These are phyloP conservation scores for Varroa destructor DNA, from an alignment of 1,140 invertebrate species.

Conservation along the genomic window DNA sequence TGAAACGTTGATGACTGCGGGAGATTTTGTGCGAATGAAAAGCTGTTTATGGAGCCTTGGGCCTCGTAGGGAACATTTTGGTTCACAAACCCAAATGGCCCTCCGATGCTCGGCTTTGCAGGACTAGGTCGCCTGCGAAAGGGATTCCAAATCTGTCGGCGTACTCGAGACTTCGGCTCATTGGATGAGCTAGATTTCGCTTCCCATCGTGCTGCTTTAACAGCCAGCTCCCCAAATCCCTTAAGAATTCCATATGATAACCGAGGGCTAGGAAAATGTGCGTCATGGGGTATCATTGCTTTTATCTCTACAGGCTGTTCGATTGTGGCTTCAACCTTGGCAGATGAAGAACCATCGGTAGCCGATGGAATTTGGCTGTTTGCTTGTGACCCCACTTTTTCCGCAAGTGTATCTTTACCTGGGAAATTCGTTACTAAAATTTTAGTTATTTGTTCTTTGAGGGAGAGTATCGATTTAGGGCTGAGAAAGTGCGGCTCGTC, in stretches of 20 bases:
- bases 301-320: background rate
- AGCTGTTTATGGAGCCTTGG: constrained; percentile 12
- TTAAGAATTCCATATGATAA: background rate
- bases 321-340: background rate
- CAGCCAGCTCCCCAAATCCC: background rate
- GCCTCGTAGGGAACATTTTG: constrained; percentile 18
- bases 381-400: too few relatives aligned
- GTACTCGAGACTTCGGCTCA: background rate
- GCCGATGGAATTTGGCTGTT: too few relatives aligned
- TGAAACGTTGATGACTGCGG: constrained; percentile 8
- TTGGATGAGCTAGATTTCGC: too few relatives aligned
- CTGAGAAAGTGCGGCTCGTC: too few relatives aligned
- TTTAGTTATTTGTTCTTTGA: too few relatives aligned
- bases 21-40: constrained; percentile 17
- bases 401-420: too few relatives aligned
- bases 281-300: too few relatives aligned
- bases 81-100: constrained; percentile 20
- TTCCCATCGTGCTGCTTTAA: background rate
- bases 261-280: constrained; percentile 2
- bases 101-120: background rate
- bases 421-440: too few relatives aligned
- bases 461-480: too few relatives aligned
- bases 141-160: constrained; percentile 20
- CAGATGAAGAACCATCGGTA: background rate
- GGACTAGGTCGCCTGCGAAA: background rate